Conservation (phyloP, 2,113 vertebrate species). For the Paradoxurus hermaphroditus region DNA sequence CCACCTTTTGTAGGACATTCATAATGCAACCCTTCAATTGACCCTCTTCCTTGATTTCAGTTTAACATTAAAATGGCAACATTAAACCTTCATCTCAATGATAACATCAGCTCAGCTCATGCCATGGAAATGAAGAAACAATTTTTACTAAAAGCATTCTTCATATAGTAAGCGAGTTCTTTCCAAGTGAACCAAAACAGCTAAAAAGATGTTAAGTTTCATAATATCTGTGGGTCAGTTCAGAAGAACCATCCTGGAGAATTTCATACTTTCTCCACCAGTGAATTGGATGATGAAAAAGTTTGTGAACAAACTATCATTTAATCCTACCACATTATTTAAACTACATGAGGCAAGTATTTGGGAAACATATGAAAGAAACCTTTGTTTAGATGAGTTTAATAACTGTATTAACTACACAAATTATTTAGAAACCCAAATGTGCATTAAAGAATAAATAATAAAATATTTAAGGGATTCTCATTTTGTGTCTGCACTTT, state of each 20-base stretch:
- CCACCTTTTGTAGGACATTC: not conserved
- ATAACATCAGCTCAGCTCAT: not conserved
- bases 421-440: not conserved
- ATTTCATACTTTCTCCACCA: not conserved
- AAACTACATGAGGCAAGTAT: not conserved
- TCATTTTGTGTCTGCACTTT: not conserved
- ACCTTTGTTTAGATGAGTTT: not conserved
- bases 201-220: not conserved
- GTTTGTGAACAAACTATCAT: not conserved
- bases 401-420: not conserved
- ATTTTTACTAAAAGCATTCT: not conserved
- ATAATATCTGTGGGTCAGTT: not conserved
- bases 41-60: not conserved
- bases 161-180: not conserved
- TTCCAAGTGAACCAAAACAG: not conserved
- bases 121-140: not conserved
- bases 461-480: not conserved
- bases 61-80: conserved; percentile 29
- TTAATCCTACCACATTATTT: not conserved
- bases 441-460: not conserved
- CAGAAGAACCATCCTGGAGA: not conserved
- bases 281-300: not conserved
- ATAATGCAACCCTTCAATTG: not conserved
- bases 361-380: not conserved
- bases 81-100: not conserved